Evolutionary conservation across 1,140 invertebrate genomes (phyloP).

Genomic region (Dermatophagoides farinae): DNA sequence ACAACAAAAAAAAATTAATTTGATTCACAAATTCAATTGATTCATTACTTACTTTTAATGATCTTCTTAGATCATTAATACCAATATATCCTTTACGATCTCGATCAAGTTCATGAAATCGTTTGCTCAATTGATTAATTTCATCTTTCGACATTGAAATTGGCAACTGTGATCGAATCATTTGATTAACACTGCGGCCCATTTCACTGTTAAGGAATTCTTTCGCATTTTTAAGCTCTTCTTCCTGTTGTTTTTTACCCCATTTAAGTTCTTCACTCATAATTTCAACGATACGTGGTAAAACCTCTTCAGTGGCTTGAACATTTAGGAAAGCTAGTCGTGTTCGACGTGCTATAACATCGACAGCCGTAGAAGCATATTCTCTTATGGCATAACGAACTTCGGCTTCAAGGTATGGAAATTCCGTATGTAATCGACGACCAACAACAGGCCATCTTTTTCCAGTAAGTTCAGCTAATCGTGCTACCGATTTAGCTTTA

Average conservation of each 20-base stretch:
- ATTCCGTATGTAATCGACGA: slow-evolving; percentile 83
- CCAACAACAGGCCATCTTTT: slow-evolving; percentile 90
- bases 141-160: slow-evolving; percentile 87
- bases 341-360: slow-evolving; percentile 81
- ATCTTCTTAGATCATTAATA: slow-evolving; percentile 81
- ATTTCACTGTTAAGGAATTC: slow-evolving; percentile 83
- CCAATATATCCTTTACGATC: slow-evolving; percentile 95
- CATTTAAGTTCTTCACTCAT: slow-evolving; percentile 92
- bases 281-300: slow-evolving; percentile 75
- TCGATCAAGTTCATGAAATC: slow-evolving; percentile 83
- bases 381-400: slow-evolving; percentile 78
- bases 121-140: slow-evolving; percentile 75
- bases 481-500: slow-evolving; percentile 86
- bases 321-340: slow-evolving; percentile 89
- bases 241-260: slow-evolving; percentile 56
- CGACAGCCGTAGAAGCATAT: slow-evolving; percentile 86
- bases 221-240: slow-evolving; percentile 51
- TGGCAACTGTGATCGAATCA: slow-evolving; percentile 58
- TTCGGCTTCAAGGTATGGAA: slow-evolving; percentile 96
- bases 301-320: slow-evolving; percentile 73
- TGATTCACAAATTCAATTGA: background rate
- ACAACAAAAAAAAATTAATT: background rate
- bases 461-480: slow-evolving; percentile 81
- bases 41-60: slow-evolving; percentile 56
- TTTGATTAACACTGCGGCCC: slow-evolving; percentile 80